These are phyloP conservation scores for Bagarius yarrelli DNA, from an alignment of 2,113 vertebrate genomes.

Conservation along the genomic window DNA sequence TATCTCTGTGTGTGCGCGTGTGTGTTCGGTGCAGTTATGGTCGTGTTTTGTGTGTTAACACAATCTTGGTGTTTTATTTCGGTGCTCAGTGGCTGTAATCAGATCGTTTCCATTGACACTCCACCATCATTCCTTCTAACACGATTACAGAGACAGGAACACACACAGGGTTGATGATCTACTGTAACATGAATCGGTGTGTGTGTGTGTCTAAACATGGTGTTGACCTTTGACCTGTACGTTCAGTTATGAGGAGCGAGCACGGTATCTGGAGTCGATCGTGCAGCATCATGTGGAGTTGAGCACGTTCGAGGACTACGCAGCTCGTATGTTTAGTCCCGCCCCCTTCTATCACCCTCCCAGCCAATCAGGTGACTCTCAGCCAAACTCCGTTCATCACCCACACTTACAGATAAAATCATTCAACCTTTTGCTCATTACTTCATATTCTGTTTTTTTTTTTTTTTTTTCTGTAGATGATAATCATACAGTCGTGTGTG, in stretches of 20 bases:
- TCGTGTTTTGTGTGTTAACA: constrained; percentile 50
- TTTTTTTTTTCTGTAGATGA: constrained; percentile 93
- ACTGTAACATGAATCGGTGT: neutral
- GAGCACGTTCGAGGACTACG: constrained; percentile 95
- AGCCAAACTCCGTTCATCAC: neutral
- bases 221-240: constrained; percentile 73
- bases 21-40: neutral
- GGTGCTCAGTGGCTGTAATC: constrained; percentile 28
- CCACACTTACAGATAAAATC: neutral
- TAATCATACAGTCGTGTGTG: constrained; percentile 98
- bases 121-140: constrained; percentile 53
- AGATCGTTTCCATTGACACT: constrained; percentile 52
- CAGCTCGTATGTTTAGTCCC: constrained; percentile 94
- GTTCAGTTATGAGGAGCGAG: constrained; percentile 92
- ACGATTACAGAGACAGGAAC: constrained; percentile 50
- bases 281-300: constrained; percentile 94
- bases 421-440: constrained; percentile 62
- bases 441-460: constrained; percentile 61
- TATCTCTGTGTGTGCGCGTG: constrained; percentile 2
- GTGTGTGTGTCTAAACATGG: neutral
- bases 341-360: constrained; percentile 89
- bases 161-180: constrained; percentile 31
- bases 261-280: constrained; percentile 92
- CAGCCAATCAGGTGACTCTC: constrained; percentile 81
- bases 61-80: constrained; percentile 46